Evolutionary conservation across 2,888 invertebrate species (phyloP), one percentile per base, ranked within the genome.

Genomic region (Syrista parreyssii): DNA sequence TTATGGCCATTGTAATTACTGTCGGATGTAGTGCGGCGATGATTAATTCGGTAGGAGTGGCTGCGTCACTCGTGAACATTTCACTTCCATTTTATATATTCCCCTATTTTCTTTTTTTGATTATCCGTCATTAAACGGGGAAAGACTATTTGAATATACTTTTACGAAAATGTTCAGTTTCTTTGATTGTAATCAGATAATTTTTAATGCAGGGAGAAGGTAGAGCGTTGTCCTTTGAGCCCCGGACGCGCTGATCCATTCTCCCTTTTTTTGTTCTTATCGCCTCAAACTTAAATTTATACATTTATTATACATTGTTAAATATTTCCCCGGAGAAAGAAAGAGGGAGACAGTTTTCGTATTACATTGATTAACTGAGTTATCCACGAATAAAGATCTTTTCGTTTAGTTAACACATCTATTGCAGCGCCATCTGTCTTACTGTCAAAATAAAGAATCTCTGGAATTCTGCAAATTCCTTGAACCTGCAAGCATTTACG

Each of bases 151-250:
- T 23, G 23, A 55, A 23, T 55, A 23, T 2, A 55, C 23, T 23
- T 55, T 55, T 4, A 55, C 23, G 9, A 23, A 55, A 55, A 23
- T 55, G 23, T 55, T 0, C 40, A 23, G 23, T 55, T 55, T 23
- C 9, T 55, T 55, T 34, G 34, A 6, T 23, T 55, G 40, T 55
- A 55, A 55, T 23, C 40, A 23, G 40, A 55, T 55, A 55, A 55
- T 15, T 23, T 55, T 55, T 32, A 71, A 30, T 32, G 31, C 68
- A 71, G 68, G 75, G 72, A 72, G 75, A 69, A 75, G 69, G 78
- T 75, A 75, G 72, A 75, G 78, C 78, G 78, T 72, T 73, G 78
- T 78, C 78, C 78, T 35, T 72, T 75, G 78, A 78, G 78, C 78
- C 78, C 78, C 75, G 78, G 78, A 75, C 68, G 36, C 71, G 71